Percentiles rank a stretch among this genome's conserved stretches.
phyloP scores from a whole-genome alignment of 2,797 vertebrate species.

The Pseudotriccus pelzelni region DNA sequence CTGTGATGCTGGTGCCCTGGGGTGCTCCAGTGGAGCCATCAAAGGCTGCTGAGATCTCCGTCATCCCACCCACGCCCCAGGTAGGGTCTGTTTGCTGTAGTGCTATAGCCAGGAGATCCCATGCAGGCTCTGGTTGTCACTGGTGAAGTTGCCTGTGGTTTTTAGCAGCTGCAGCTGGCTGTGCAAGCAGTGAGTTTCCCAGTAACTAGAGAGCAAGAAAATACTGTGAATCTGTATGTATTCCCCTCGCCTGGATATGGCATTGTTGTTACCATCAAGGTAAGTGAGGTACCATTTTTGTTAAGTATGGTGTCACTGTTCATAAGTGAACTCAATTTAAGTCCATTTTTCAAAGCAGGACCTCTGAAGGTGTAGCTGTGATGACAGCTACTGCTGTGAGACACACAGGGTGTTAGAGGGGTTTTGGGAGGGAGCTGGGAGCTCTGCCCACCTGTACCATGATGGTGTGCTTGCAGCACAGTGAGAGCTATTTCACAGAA shows the following conservation, averaged over 20 bases:
- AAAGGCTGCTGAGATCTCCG: not conserved
- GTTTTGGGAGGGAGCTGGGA: not conserved
- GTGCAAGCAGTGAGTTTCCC: not conserved
- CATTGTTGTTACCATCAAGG: not conserved
- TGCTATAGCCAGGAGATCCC: not conserved
- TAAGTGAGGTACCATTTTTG: not conserved
- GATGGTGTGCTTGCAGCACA: accelerated
- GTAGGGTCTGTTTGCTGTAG: accelerated
- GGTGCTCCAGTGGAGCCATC: not conserved
- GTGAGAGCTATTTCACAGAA: not conserved
- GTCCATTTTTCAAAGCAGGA: not conserved
- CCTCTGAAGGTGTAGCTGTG: not conserved
- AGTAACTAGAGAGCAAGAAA: not conserved
- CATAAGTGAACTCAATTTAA: not conserved
- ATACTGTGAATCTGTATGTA: not conserved
- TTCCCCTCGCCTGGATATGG: not conserved
- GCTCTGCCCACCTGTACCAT: not conserved
- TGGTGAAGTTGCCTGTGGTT: not conserved
- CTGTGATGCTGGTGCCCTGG: not conserved
- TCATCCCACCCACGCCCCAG: accelerated
- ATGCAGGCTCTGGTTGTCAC: accelerated
- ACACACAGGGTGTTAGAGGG: not conserved
- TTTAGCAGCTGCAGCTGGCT: not conserved
- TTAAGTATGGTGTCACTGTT: not conserved
- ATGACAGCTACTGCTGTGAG: not conserved